These are phyloP conservation scores for Pomatorhinus ruficollis DNA, from an alignment of 2,113 vertebrate species.

Conservation along the genomic window DNA sequence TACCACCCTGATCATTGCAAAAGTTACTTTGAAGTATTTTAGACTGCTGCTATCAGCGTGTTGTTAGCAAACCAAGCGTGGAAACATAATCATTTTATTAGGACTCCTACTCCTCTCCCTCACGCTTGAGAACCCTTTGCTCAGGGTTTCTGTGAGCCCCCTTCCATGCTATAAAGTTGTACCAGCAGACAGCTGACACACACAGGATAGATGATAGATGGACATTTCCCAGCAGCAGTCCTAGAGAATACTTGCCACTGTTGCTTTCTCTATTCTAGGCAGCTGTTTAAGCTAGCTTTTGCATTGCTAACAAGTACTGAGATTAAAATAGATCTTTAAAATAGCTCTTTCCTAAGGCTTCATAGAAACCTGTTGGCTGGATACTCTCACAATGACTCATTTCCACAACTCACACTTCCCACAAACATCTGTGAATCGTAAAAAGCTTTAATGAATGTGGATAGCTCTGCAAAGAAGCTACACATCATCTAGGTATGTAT, in stretches of 20 bases:
- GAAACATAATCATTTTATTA: neutral
- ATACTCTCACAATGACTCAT: constrained; percentile 43
- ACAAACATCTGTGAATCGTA: constrained; percentile 57
- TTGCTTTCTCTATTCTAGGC: constrained; percentile 32
- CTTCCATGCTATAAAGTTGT: neutral
- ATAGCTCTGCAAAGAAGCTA: neutral
- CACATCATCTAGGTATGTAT: constrained; percentile 25
- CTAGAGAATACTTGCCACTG: constrained; percentile 16
- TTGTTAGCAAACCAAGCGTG: neutral
- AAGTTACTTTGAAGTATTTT: neutral
- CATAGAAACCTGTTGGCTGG: constrained; percentile 42
- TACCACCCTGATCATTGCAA: neutral
- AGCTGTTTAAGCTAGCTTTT: constrained; percentile 56
- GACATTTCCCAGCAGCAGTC: constrained; percentile 4
- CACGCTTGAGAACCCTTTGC: neutral
- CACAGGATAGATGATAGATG: neutral
- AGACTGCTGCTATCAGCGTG: neutral
- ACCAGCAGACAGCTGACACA: neutral
- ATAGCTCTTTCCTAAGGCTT: constrained; percentile 45
- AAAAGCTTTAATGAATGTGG: constrained; percentile 39
- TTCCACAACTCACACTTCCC: constrained; percentile 44
- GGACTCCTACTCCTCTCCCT: neutral
- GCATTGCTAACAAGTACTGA: constrained; percentile 48
- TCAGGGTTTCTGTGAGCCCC: neutral
- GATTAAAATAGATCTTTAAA: constrained; percentile 55